phyloP scores from a whole-genome alignment of 2,113 vertebrate species.

The Nannobrachium achirus region DNA sequence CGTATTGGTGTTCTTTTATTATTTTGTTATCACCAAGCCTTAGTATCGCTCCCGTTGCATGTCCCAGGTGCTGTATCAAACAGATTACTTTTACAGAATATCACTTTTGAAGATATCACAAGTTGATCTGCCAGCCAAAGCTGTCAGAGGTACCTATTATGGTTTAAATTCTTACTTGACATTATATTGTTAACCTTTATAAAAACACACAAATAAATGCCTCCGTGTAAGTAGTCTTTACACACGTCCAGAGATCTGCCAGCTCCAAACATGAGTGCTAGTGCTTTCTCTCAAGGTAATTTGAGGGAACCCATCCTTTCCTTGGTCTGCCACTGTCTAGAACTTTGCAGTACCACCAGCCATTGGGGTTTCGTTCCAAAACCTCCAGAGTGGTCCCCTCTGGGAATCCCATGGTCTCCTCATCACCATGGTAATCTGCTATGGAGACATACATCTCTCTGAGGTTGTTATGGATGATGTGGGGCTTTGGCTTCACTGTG shows the following conservation, averaged over 20 bases:
- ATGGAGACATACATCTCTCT: slow-evolving; percentile 92
- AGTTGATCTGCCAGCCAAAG: slow-evolving; percentile 50
- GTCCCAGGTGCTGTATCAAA: slow-evolving; percentile 33
- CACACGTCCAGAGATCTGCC: slow-evolving; percentile 54
- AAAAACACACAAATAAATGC: slow-evolving; percentile 50
- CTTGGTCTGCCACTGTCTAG: slow-evolving; percentile 90
- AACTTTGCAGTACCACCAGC: slow-evolving; percentile 99
- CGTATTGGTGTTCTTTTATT: slow-evolving; percentile 47
- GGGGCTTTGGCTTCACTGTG: slow-evolving; percentile 92
- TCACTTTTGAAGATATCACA: slow-evolving; percentile 43
- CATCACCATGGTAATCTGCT: slow-evolving; percentile 96
- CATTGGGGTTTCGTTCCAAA: slow-evolving; percentile 95
- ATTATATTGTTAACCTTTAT: slow-evolving; percentile 39
- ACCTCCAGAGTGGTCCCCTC: slow-evolving; percentile 98
- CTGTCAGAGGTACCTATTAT: slow-evolving; percentile 58
- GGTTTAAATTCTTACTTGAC: slow-evolving; percentile 34
- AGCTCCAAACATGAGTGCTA: slow-evolving; percentile 66
- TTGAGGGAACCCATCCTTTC: slow-evolving; percentile 99
- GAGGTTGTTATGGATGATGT: slow-evolving; percentile 97
- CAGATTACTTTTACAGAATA: slow-evolving; percentile 45
- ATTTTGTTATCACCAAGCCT: slow-evolving; percentile 34
- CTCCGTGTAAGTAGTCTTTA: slow-evolving; percentile 63
- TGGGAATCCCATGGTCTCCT: slow-evolving; percentile 96
- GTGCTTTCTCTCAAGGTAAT: slow-evolving; percentile 99
- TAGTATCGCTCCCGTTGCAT: slow-evolving; percentile 30